Evolutionary conservation across 2,797 vertebrate species (phyloP), one percentile per base, ranked within the genome.

Genomic region (Hoplostethus atlanticus): DNA sequence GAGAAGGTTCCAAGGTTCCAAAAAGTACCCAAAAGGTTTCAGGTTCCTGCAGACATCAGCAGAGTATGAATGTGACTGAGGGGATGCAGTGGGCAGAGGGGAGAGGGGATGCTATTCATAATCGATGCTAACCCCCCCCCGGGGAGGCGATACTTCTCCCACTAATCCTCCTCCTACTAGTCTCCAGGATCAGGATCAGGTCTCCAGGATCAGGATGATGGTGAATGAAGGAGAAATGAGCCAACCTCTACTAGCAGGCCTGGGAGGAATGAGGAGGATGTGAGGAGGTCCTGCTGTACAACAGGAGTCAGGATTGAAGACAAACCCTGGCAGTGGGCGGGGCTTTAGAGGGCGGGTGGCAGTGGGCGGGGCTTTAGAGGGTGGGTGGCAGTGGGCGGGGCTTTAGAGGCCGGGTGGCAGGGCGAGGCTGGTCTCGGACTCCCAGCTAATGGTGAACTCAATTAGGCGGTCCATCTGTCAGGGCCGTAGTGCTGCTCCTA

Each of bases 381-480:
- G 53, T 46, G 48, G 54, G 42, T 69, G 76, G 65, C 64, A 60
- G 60, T 54, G 73, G 69, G 68, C 68, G 52, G 64, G 59, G 80
- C 21, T 4, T 21, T 1, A 21, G 21, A 21, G 21, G 21, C 21
- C 21, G 21, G 21, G 21, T 21, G 21, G 5, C 4, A 61, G 75
- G 77, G 76, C 75, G 79, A 75, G 73, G 64, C 4, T 42, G 48
- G 67, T 85, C 64, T 69, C 78, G 72, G 60, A 71, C 80, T 84
- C 64, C 76, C 77, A 85, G 92, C 88, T 91, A 91, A 92, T 87
- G 88, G 88, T 74, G 90, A 87, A 87, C 89, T 91, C 92, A 93
- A 92, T 94, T 91, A 93, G 91, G 89, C 89, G 56, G 72, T 84
- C 90, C 91, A 94, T 94, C 93, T 94, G 94, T 93, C 85, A 81